phyloP scores from a whole-genome alignment of 2,888 invertebrate species.

The Cheilosia urbana region DNA sequence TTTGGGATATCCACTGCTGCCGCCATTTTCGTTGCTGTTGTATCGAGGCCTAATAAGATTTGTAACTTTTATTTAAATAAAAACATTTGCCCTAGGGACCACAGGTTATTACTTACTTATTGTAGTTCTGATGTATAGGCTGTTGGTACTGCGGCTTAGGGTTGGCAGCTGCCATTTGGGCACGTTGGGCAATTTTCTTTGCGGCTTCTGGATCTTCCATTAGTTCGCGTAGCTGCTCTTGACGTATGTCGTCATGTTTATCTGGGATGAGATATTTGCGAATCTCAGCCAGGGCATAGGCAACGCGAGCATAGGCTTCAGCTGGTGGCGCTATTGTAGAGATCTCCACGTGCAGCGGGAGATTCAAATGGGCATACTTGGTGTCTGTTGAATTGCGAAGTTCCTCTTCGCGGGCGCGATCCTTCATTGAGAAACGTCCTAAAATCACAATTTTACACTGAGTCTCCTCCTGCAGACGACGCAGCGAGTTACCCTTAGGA shows the following conservation, averaged over 20 bases:
- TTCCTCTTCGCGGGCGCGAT: slow-evolving; percentile 92
- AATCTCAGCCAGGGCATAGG: slow-evolving; percentile 93
- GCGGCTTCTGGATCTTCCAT: slow-evolving; percentile 83
- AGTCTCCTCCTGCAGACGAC: slow-evolving; percentile 96
- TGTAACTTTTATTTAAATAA: slow-evolving; percentile 71
- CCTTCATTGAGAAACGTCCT: slow-evolving; percentile 96
- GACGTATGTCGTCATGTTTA: slow-evolving; percentile 91
- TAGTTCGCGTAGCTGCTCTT: slow-evolving; percentile 93
- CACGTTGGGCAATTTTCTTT: slow-evolving; percentile 81
- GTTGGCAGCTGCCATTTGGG: slow-evolving; percentile 76
- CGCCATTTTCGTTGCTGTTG: slow-evolving; percentile 58
- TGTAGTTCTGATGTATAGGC: slow-evolving; percentile 71
- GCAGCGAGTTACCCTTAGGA: slow-evolving; percentile 96
- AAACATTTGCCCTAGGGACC: slow-evolving; percentile 53
- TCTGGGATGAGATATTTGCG: slow-evolving; percentile 87
- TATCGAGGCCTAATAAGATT: slow-evolving; percentile 62
- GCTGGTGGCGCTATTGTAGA: slow-evolving; percentile 94
- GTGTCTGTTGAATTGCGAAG: slow-evolving; percentile 92
- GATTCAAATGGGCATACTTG: slow-evolving; percentile 94
- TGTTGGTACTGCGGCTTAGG: slow-evolving; percentile 78
- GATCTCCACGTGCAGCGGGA: slow-evolving; percentile 95
- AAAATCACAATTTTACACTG: slow-evolving; percentile 98
- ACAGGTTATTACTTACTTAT: slow-evolving; percentile 62
- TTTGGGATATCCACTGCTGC: slow-evolving; percentile 61
- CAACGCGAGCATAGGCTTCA: slow-evolving; percentile 93